These are phyloP conservation scores for Adoxophyes honmai DNA, from an alignment of 1,140 invertebrate genomes.

Conservation along the genomic window DNA sequence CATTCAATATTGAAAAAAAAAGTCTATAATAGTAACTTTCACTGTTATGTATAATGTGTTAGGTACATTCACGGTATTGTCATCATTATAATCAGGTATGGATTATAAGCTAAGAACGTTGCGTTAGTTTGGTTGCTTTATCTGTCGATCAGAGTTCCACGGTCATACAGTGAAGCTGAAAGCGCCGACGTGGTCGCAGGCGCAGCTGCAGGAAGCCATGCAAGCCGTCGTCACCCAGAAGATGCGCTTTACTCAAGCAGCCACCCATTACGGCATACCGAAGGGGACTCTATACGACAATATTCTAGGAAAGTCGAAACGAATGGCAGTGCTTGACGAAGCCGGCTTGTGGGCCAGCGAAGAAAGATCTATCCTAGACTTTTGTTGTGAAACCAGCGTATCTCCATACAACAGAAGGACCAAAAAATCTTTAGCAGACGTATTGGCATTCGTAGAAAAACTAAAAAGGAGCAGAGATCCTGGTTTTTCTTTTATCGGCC, in stretches of 20 bases:
- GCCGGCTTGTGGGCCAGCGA: slow-evolving; percentile 80
- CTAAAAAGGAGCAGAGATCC: slow-evolving; percentile 80
- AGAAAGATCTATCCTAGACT: slow-evolving; percentile 83
- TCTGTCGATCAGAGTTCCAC: slow-evolving; percentile 49
- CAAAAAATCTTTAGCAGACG: slow-evolving; percentile 81
- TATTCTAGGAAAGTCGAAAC: slow-evolving; percentile 86
- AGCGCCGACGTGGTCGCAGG: slow-evolving; percentile 86
- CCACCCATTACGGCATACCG: slow-evolving; percentile 84
- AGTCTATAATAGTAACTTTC: too few relatives aligned
- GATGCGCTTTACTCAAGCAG: slow-evolving; percentile 87
- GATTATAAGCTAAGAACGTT: slow-evolving; percentile 28
- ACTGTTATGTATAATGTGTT: too few relatives aligned
- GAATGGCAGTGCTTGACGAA: slow-evolving; percentile 86
- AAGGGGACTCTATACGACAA: slow-evolving; percentile 89
- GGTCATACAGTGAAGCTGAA: slow-evolving; percentile 79
- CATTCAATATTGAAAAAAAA: too few relatives aligned
- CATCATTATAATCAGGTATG: neutral
- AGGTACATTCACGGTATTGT: too few relatives aligned
- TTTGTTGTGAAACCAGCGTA: slow-evolving; percentile 84
- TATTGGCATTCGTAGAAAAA: slow-evolving; percentile 83
- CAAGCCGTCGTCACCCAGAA: slow-evolving; percentile 85
- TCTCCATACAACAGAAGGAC: slow-evolving; percentile 86
- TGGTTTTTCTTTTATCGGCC: slow-evolving; percentile 81
- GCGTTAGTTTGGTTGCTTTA: slow-evolving; percentile 40
- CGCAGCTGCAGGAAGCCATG: slow-evolving; percentile 86